Base-by-base conservation (phyloP, 2,113 vertebrate genomes). In the Otis tarda region DNA sequence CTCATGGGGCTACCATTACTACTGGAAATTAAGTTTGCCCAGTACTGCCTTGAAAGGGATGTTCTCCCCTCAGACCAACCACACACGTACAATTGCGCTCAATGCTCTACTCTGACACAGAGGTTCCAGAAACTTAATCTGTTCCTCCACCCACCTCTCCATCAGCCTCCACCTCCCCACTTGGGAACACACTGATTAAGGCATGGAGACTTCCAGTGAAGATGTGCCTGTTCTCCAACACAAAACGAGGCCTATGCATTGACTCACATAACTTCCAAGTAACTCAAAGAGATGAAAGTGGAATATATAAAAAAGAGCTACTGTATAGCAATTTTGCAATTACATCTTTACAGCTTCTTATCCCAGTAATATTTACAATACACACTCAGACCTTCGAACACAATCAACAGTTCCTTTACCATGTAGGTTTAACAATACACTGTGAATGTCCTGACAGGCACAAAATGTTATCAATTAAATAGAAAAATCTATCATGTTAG, bases 11-110 rank as follows among this genome's bases (percentile, higher is more conserved):
- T 67, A 30, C 27, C 20, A 12, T 67, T 70, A 50, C 7, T 47
- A 18, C 55, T 50, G 16, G 47, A 75, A 57, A 33, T 30, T 2
- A 49, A 5, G 7, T 47, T 69, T 3, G 2, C 6, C 9, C 21
- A 9, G 8, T 12, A 9, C 2, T 31, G 24, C 25, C 41, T 30
- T n/a, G 65, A 30, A 75, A n/a, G 7, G 4, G 18, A 2, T 5
- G 1, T 0, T 0, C 13, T 71, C n/a, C 18, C 33, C 37, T 49
- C 41, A 43, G 13, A 37, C 4, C 20, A 55, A 13, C 31, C 4
- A 2, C 23, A 10, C 6, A 19, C 0, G 0, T 9, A 18, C 30
- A 41, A n/a, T 14, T 0, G 0, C 21, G 18, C 50, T 23, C 49
- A 25, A 0, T 27, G 21, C 24, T 39, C 47, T 49, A 4, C 37